phyloP scores from a whole-genome alignment of 2,113 vertebrate species.

The Forbesichthys agassizii region DNA sequence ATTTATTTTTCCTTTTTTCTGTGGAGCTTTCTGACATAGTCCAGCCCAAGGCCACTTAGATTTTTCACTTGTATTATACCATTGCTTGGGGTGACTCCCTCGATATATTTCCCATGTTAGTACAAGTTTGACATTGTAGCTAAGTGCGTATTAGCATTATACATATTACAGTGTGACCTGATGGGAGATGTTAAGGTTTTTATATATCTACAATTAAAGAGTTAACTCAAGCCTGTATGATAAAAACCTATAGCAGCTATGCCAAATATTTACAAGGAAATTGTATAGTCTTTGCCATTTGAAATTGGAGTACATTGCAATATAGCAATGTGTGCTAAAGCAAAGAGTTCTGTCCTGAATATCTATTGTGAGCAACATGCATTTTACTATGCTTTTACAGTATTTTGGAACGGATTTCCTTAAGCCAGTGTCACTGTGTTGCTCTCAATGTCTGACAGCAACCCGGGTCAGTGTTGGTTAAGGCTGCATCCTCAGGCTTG shows the following conservation, averaged over 20 bases:
- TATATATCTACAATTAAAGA: constrained; percentile 24
- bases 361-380: no score
- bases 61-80: constrained; percentile 20
- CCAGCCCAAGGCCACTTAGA: constrained; percentile 23
- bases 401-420: no score
- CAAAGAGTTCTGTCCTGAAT: no score
- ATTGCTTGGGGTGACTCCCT: constrained; percentile 28
- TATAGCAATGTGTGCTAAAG: no score
- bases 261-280: constrained; percentile 1
- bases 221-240: constrained; percentile 1
- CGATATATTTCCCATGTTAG: constrained; percentile 27
- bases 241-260: constrained; percentile 7
- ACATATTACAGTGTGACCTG: no score
- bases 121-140: constrained; percentile 38
- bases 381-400: no score
- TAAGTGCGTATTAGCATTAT: no score
- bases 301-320: no score
- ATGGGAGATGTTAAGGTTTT: not conserved
- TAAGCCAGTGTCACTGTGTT: not conserved
- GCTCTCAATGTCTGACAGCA: constrained; percentile 32
- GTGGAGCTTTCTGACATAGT: constrained; percentile 17
- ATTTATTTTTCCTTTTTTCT: no score
- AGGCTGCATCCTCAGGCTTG: constrained; percentile 23
- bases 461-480: constrained; percentile 23
- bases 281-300: no score